Evolutionary conservation across 2,797 vertebrate genomes (phyloP).

Genomic region (Aphelocoma californica): DNA sequence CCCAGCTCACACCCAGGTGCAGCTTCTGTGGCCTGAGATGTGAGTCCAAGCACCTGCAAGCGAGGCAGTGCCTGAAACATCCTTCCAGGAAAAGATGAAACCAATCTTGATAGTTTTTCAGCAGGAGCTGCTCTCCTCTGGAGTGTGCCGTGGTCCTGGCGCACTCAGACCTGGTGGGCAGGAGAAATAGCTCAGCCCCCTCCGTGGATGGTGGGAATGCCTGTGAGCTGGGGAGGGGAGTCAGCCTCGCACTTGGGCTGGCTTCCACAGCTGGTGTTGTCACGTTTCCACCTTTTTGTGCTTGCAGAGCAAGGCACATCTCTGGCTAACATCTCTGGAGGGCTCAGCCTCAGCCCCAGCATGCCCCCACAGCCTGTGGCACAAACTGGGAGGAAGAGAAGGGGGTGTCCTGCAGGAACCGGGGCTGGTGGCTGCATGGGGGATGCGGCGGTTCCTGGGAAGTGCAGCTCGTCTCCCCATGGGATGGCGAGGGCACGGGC

Average conservation of each 20-base stretch:
- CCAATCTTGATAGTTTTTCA: neutral
- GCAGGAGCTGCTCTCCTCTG: neutral
- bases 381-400: neutral
- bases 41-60: neutral
- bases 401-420: rapidly evolving
- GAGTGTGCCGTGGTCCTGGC: rapidly evolving
- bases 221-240: no score
- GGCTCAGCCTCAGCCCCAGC: neutral
- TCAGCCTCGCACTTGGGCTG: neutral
- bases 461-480: rapidly evolving
- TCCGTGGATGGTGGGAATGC: neutral
- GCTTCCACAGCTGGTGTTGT: neutral
- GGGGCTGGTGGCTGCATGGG: neutral
- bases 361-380: neutral
- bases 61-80: neutral
- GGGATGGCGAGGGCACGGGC: neutral
- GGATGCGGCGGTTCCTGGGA: neutral
- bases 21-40: neutral
- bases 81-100: neutral
- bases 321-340: neutral
- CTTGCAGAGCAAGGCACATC: neutral
- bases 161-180: neutral
- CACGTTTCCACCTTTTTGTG: neutral
- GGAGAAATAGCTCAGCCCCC: neutral
- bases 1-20: neutral